Conservation (phyloP, 2,888 invertebrate genomes). For the Autographa gamma region DNA sequence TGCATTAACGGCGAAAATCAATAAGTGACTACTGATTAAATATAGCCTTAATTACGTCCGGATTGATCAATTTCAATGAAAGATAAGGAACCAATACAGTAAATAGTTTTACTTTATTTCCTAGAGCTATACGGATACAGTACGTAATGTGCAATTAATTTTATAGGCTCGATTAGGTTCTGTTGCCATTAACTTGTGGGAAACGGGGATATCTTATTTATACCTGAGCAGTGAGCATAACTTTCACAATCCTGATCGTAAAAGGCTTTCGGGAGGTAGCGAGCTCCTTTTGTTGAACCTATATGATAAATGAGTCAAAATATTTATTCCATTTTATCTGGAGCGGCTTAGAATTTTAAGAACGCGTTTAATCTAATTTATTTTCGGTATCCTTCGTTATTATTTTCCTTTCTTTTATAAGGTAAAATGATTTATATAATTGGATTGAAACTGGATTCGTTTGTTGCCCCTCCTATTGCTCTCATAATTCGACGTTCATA, state of each 20-base stretch:
- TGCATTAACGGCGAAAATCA: slow-evolving; percentile 32
- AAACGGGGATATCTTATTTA: slow-evolving; percentile 13
- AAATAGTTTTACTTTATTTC: slow-evolving; percentile 19
- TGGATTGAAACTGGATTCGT: slow-evolving; percentile 2
- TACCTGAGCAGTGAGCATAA: not conserved
- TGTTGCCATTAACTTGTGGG: slow-evolving; percentile 10
- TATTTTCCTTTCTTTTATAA: not conserved
- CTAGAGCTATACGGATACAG: slow-evolving; percentile 21
- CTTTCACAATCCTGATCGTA: slow-evolving; percentile 6
- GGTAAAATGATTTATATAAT: slow-evolving; percentile 4
- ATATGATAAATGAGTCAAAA: not conserved
- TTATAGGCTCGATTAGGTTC: slow-evolving; percentile 25
- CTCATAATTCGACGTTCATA: not conserved
- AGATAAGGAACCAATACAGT: slow-evolving; percentile 36
- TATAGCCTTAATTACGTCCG: slow-evolving; percentile 33
- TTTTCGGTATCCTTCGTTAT: not conserved
- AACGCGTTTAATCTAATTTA: not conserved
- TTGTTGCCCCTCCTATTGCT: not conserved
- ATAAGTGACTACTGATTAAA: slow-evolving; percentile 25
- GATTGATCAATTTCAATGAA: slow-evolving; percentile 23
- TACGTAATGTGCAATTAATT: slow-evolving; percentile 30
- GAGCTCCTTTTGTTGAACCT: not conserved
- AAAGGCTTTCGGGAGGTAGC: not conserved
- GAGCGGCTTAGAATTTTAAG: not conserved
- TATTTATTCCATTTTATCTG: not conserved